These are phyloP conservation scores for Sipha flava DNA, from an alignment of 1,140 invertebrate species.

Conservation along the genomic window DNA sequence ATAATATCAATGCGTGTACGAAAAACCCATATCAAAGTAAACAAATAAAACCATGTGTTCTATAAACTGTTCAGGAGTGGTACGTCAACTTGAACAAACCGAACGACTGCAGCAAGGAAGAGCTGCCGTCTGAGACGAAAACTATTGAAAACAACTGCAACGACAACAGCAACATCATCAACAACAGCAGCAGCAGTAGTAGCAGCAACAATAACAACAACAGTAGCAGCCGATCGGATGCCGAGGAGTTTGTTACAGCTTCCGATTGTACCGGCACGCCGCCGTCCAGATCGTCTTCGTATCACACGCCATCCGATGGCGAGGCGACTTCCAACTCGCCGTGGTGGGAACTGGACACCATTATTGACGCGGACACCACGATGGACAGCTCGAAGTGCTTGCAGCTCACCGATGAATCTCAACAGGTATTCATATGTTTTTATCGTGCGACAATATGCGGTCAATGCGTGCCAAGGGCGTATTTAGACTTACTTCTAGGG, in stretches of 20 bases:
- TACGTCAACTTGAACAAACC: background rate
- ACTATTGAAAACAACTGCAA: no score
- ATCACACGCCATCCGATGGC: constrained; percentile 57
- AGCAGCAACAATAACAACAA: background rate
- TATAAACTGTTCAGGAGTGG: constrained; percentile 15
- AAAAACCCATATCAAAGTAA: no score
- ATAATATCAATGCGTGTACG: no score
- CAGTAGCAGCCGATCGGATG: constrained; percentile 35
- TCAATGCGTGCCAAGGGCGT: no score
- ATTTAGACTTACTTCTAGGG: no score
- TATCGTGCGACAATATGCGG: no score
- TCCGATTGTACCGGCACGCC: constrained; percentile 57
- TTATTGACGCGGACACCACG: constrained; percentile 34
- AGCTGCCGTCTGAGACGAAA: background rate
- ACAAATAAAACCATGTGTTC: no score
- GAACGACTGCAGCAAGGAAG: background rate
- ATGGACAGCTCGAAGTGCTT: background rate
- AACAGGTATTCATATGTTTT: constrained; percentile 8
- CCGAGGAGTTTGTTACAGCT: constrained; percentile 58
- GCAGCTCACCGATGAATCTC: background rate
- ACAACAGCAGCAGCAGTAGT: no score
- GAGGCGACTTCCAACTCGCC: constrained; percentile 46
- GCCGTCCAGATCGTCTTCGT: constrained; percentile 56
- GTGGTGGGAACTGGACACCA: constrained; percentile 46
- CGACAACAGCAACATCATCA: no score